A percentile compares a stretch with the other conserved stretches of the same genome.
These are phyloP conservation scores for Pediacus dermestoides DNA, from an alignment of 2,888 invertebrate genomes.

Conservation along the genomic window DNA sequence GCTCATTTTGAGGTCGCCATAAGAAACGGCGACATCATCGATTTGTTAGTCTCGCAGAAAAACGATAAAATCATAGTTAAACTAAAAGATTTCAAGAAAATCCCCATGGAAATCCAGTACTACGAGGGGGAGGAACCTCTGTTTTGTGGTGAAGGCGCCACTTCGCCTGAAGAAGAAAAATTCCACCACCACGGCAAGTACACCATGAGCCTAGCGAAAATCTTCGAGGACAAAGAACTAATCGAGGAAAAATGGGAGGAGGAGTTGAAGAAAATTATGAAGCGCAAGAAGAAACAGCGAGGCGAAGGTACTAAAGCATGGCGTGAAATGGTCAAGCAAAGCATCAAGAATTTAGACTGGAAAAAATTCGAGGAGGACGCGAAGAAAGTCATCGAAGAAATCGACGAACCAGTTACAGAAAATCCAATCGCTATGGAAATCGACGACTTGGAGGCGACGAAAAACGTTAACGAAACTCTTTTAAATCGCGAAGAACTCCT, in stretches of 20 bases:
- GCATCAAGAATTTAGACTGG: slow-evolving; percentile 64
- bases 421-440: slow-evolving; percentile 51
- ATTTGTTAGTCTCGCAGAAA: slow-evolving; percentile 73
- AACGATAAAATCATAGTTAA: slow-evolving; percentile 71
- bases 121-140: slow-evolving; percentile 52
- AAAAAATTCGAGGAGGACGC: slow-evolving; percentile 61
- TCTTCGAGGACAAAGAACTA: slow-evolving; percentile 74
- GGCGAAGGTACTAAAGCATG: slow-evolving; percentile 51
- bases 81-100: slow-evolving; percentile 68
- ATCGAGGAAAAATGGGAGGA: slow-evolving; percentile 63
- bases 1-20: slow-evolving; percentile 72
- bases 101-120: slow-evolving; percentile 56
- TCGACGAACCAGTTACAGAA: slow-evolving; percentile 38
- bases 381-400: slow-evolving; percentile 51
- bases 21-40: slow-evolving; percentile 71
- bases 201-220: slow-evolving; percentile 64
- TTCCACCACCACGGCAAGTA: slow-evolving; percentile 55
- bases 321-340: slow-evolving; percentile 61
- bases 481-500: slow-evolving; percentile 52
- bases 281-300: slow-evolving; percentile 42
- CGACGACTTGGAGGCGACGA: slow-evolving; percentile 58
- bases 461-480: slow-evolving; percentile 60
- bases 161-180: slow-evolving; percentile 56
- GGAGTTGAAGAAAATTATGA: slow-evolving; percentile 43
- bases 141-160: slow-evolving; percentile 68